Conservation (phyloP, 2,888 invertebrate species). For the Gymnoscelis rufifasciata region DNA sequence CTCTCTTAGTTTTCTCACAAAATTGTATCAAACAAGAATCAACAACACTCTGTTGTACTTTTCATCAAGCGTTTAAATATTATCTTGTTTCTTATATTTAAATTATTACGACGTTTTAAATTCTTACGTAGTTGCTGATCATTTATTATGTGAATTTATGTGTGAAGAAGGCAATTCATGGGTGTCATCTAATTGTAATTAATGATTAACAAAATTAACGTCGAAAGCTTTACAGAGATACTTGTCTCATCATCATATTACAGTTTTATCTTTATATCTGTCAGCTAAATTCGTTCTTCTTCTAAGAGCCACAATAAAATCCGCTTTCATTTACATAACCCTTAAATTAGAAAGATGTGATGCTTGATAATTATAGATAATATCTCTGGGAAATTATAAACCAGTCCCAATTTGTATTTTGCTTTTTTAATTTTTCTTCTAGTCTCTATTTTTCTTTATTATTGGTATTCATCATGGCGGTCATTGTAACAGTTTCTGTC, state of each 20-base stretch:
- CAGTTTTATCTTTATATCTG: conserved; percentile 35
- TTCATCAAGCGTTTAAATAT: not conserved
- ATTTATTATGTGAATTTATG: not conserved
- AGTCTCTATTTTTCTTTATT: not conserved
- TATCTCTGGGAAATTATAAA: conserved; percentile 19
- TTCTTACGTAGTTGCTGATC: conserved; percentile 1
- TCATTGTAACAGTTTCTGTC: conserved; percentile 39
- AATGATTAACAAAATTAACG: conserved; percentile 13
- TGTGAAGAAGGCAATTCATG: not conserved
- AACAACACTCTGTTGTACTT: too few relatives aligned
- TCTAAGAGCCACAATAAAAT: conserved; percentile 41
- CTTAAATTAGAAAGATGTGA: conserved; percentile 42
- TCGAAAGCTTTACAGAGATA: conserved; percentile 19
- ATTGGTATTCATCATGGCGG: conserved; percentile 27
- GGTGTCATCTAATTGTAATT: conserved; percentile 11
- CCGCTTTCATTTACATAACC: conserved; percentile 43
- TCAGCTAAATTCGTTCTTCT: conserved; percentile 38
- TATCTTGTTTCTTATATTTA: not conserved
- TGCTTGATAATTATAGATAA: conserved; percentile 34
- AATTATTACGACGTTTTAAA: not conserved
- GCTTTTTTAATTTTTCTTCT: not conserved
- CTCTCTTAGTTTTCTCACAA: not conserved
- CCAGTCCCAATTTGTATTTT: not conserved
- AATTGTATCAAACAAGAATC: not conserved
- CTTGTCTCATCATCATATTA: conserved; percentile 33